Conservation (phyloP, 2,888 invertebrate genomes). For the Xestobium rufovillosum region DNA sequence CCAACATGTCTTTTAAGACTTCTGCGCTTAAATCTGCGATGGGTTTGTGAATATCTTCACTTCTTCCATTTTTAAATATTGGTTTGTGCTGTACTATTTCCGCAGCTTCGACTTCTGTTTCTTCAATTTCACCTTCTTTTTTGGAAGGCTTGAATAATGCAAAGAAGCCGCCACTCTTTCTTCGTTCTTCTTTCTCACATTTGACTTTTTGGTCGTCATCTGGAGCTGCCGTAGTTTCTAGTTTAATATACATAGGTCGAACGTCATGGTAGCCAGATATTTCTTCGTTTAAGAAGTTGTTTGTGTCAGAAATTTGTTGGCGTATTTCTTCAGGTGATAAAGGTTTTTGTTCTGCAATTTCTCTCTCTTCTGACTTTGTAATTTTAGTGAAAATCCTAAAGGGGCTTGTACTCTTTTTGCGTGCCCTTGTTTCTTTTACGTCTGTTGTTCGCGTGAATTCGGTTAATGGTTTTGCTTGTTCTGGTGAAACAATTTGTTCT, state of each 20-base stretch:
- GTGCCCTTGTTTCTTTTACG: conserved; percentile 18
- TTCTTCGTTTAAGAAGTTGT: conserved; percentile 13
- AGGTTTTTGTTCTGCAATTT: neutral
- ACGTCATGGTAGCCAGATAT: conserved; percentile 14
- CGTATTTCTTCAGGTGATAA: conserved; percentile 1
- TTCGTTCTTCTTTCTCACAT: conserved; percentile 14
- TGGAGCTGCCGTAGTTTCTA: conserved; percentile 10
- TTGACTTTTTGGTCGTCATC: conserved; percentile 11
- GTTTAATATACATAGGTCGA: conserved; percentile 10
- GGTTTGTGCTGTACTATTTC: no score
- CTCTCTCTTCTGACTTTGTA: no score
- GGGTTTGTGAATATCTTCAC: no score
- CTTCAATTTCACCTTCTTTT: no score
- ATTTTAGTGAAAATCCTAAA: conserved; percentile 27
- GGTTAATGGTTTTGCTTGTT: conserved; percentile 2
- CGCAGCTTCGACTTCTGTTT: no score
- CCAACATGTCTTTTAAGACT: conserved; percentile 1
- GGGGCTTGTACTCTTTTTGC: conserved; percentile 24
- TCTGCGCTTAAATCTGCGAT: neutral
- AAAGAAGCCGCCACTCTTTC: conserved; percentile 25
- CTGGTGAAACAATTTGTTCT: conserved; percentile 4
- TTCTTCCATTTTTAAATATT: no score
- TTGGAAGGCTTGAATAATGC: conserved; percentile 32
- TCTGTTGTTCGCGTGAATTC: conserved; percentile 1
- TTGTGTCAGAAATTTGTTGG: conserved; percentile 9